Conservation (phyloP, 2,797 vertebrate genomes). For the Miichthys miiuy region DNA sequence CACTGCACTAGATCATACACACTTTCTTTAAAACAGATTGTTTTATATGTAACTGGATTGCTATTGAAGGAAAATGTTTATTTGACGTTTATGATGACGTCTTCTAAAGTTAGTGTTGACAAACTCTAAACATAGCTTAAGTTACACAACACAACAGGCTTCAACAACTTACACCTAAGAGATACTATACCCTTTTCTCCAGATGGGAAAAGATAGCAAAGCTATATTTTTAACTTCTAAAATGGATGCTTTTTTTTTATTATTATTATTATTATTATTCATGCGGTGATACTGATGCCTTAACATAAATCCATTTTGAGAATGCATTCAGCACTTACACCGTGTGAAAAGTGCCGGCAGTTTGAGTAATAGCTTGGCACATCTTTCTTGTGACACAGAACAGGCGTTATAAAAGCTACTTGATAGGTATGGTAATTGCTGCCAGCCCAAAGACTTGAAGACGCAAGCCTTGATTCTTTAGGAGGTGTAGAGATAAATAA, state of each 20-base stretch:
- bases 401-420: constrained; percentile 69
- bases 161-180: constrained; percentile 41
- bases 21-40: background rate
- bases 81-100: constrained; percentile 8
- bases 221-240: constrained; percentile 68
- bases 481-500: constrained; percentile 79
- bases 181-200: constrained; percentile 26
- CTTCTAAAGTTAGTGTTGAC: constrained; percentile 21
- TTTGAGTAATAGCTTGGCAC: constrained; percentile 68
- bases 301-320: constrained; percentile 64
- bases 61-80: background rate
- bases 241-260: constrained; percentile 26
- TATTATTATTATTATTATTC: background rate
- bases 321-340: constrained; percentile 50
- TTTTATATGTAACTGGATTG: background rate
- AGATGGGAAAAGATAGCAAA: constrained; percentile 20
- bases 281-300: constrained; percentile 53
- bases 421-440: constrained; percentile 81
- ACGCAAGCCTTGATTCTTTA: constrained; percentile 75
- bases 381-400: constrained; percentile 66
- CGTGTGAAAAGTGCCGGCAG: constrained; percentile 64
- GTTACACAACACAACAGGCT: constrained; percentile 35
- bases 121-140: constrained; percentile 25
- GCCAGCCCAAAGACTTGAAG: constrained; percentile 72
- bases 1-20: too few relatives aligned